Evolutionary conservation across 2,888 invertebrate species (phyloP).

Genomic region (Congeria kusceri): DNA sequence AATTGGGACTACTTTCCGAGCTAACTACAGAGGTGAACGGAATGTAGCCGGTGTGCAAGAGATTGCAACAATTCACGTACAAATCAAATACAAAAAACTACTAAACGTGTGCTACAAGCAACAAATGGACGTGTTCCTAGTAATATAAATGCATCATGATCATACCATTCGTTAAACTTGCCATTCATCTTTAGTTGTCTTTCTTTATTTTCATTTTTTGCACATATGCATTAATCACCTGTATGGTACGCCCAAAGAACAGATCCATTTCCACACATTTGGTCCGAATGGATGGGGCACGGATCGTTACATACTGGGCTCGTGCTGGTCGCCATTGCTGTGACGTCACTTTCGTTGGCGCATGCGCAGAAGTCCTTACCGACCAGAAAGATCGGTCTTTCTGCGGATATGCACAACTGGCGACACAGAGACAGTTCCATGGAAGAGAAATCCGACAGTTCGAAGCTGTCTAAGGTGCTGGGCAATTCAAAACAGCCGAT

Average conservation of each 20-base stretch:
- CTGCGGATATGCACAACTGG: conserved; percentile 44
- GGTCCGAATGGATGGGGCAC: conserved; percentile 36
- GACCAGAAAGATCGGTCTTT: conserved; percentile 29
- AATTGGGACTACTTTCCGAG: no score
- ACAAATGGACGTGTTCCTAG: no score
- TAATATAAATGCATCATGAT: no score
- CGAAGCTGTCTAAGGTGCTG: not conserved
- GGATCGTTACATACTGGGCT: conserved; percentile 19
- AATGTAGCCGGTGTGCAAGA: no score
- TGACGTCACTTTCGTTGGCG: conserved; percentile 2
- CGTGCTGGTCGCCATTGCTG: not conserved
- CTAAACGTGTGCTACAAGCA: no score
- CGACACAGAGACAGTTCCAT: conserved; percentile 55
- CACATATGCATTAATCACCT: no score
- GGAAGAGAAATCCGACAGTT: conserved; percentile 29
- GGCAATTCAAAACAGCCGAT: conserved; percentile 48
- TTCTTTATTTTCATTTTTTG: no score
- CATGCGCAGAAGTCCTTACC: conserved; percentile 52
- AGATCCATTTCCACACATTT: conserved; percentile 47
- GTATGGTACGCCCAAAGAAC: conserved; percentile 37
- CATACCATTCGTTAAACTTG: no score
- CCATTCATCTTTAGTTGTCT: no score
- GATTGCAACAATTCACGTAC: no score
- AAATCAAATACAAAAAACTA: no score
- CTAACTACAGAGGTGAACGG: no score